Conservation (phyloP, 2,797 vertebrate species). For the Micropoecilia bifurca region DNA sequence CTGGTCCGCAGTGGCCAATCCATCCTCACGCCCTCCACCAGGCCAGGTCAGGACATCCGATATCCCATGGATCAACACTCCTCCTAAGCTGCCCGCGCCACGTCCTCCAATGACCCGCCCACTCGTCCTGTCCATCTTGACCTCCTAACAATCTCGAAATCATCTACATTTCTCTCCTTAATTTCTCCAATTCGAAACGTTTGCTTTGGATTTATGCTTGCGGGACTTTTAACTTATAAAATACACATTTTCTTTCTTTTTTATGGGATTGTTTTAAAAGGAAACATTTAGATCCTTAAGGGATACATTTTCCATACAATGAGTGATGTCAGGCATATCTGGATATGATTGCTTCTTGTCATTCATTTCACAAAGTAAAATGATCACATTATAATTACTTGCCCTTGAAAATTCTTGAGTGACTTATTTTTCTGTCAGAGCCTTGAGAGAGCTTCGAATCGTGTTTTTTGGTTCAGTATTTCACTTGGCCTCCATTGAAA, state of each 20-base stretch:
- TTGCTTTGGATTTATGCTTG: neutral
- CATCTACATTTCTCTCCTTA: conserved; percentile 28
- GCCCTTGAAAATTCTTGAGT: neutral
- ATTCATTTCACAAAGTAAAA: neutral
- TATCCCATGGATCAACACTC: conserved; percentile 81
- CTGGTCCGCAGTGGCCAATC: conserved; percentile 81
- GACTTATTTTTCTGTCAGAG: neutral
- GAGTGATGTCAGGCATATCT: neutral
- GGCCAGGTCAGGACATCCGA: conserved; percentile 83
- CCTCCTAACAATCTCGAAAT: conserved; percentile 51
- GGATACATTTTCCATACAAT: neutral
- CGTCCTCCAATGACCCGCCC: conserved; percentile 36
- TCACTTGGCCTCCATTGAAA: neutral
- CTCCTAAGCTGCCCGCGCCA: conserved; percentile 50
- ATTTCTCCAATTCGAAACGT: conserved; percentile 24
- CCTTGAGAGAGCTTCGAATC: neutral
- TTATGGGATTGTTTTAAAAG: neutral
- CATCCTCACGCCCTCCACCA: conserved; percentile 81
- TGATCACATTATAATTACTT: neutral
- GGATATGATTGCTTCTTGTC: neutral
- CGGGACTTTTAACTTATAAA: neutral
- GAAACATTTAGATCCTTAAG: neutral
- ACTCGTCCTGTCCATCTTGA: conserved; percentile 37
- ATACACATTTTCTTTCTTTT: neutral
- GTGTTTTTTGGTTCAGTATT: neutral